Evolutionary conservation across 2,797 vertebrate species (phyloP), one percentile per base, ranked within the genome.

Genomic region (Clarias pachynema): DNA sequence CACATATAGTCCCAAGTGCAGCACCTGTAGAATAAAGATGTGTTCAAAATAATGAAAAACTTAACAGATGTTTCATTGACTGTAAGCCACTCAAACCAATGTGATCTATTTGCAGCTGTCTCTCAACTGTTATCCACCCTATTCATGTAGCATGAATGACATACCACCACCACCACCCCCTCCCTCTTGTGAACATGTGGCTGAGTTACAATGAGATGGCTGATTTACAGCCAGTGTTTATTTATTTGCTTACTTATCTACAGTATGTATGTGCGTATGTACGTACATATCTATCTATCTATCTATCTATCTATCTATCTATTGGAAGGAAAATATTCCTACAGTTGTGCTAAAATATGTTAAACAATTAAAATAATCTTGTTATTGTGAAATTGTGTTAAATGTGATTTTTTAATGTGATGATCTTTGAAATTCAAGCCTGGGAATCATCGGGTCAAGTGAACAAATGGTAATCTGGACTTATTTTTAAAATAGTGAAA

Each of bases 121-220:
- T 86, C 88, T 78, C 84, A 83, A 83, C 63, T 86, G 72, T 88
- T 89, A 83, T 87, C 86, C 86, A 89, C 75, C 74, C 81, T 88
- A 91, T 90, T 62, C 81, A 91, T 92, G 88, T 91, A 87, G 88
- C 89, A 92, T 85, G 82, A 90, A 88, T 78, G 72, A 90, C 70
- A 90, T 87, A 82, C 84, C 81, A 40, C 81, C 72, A 75, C 63
- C 73, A 56, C 68, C 79, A 62, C 59, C 74, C 57, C 78, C 53
- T 37, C 70, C 79, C 24, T 2, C 60, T n/a, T 63, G 14, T 84
- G 16, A 87, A 83, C 63, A 53, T 79, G 40, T 85, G 68, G 31
- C 77, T 74, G 18, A 68, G n/a, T 79, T 44, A 69, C 20, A 57
- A 74, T 80, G 37, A 74, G 59, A 66, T 3, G 5, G 20, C 85